Base-by-base conservation (phyloP, 2,797 vertebrate species). In the Capromys pilorides region DNA sequence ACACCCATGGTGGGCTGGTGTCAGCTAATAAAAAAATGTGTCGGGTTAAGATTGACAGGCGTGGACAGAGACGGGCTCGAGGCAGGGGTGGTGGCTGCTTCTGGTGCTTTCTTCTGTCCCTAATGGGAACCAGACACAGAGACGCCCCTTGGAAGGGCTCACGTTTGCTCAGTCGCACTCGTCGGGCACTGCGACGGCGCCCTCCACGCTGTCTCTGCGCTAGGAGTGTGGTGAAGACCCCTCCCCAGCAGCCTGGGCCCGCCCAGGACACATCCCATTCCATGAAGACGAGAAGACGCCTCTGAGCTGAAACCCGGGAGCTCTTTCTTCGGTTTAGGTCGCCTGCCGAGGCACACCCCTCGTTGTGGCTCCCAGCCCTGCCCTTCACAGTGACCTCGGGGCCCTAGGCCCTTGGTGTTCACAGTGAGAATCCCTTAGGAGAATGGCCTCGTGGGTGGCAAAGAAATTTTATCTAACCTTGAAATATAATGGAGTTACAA, bases 61-160 rank as follows among this genome's bases (percentile, higher is more conserved):
- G 90, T 88, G 59, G 87, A 31, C 90, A 7, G 88, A 90, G 96
- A 73, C 80, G 66, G 84, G 75, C 64, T 82, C 82, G 81, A 80
- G 93, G 86, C 82, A 11, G 8, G 54, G 71, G 87, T 57, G 12
- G 59, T 64, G 66, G 93, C 62, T 36, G 86, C 78, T 87, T 51
- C 71, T 62, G 54, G 51, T 39, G 84, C 94, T 96, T 96, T 96
- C 93, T 96, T 96, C n/a, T 96, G 0, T 73, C 39, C 36, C 66
- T 96, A 95, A 96, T 96, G 94, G 94, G 88, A 96, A 96, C 93
- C 95, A 97, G 97, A 93, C 79, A 83, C 86, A 78, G 61, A 71
- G 85, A 90, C 33, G 51, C 86, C 75, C 92, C 69, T 86, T 61
- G 57, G 16, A 85, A 91, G 75, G 41, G 78, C 91, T 95, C 73